phyloP scores from a whole-genome alignment of 2,113 vertebrate genomes.

The Sinocyclocheilus rhinocerous region DNA sequence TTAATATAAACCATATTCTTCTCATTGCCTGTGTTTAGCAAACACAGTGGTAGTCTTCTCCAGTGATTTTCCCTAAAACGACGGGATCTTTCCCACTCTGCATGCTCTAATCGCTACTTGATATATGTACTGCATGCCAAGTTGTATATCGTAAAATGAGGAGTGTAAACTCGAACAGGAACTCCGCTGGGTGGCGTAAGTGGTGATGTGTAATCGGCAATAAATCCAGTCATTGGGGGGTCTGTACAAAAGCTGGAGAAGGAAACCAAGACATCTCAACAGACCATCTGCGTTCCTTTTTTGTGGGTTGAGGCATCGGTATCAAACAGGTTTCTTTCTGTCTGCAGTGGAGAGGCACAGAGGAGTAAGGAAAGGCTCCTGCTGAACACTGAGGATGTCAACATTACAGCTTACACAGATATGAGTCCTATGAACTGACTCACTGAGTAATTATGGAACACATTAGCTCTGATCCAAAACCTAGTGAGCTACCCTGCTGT shows the following conservation, averaged over 20 bases:
- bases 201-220: conserved; percentile 33
- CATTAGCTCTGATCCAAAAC: not conserved
- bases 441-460: not conserved
- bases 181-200: conserved; percentile 29
- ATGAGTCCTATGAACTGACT: not conserved
- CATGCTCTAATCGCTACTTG: not conserved
- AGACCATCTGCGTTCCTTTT: conserved; percentile 1
- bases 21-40: conserved; percentile 20
- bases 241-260: conserved; percentile 8
- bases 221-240: conserved; percentile 34
- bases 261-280: conserved; percentile 37
- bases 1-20: conserved; percentile 5
- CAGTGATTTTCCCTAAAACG: not conserved
- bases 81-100: not conserved
- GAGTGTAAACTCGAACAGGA: conserved; percentile 31
- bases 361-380: not conserved
- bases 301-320: not conserved
- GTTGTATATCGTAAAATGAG: conserved; percentile 40
- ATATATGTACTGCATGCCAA: conserved; percentile 25
- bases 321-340: conserved; percentile 20
- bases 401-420: conserved; percentile 13
- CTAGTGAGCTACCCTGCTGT: not conserved
- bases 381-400: not conserved
- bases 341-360: conserved; percentile 20
- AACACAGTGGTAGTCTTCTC: not conserved